A percentile compares a stretch with the other conserved stretches of the same genome.
These are phyloP conservation scores for Amiota communis DNA, from an alignment of 2,888 invertebrate species.

Conservation along the genomic window DNA sequence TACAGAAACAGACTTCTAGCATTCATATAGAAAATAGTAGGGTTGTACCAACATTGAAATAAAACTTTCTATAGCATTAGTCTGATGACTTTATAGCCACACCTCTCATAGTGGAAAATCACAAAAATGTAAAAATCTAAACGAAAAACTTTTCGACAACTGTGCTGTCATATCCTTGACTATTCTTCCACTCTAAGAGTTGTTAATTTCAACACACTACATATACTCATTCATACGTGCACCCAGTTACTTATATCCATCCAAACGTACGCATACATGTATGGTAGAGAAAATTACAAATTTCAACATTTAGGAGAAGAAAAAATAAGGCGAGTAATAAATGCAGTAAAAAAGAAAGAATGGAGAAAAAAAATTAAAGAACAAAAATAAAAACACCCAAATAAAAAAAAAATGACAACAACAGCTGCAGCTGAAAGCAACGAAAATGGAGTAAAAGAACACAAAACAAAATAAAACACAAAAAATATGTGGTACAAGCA, in stretches of 20 bases:
- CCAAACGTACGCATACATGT: no score
- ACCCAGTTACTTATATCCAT: no score
- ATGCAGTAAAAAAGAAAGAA: not conserved
- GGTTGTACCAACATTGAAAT: no score
- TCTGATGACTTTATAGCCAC: no score
- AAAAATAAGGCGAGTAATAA: not conserved
- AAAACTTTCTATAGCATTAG: no score
- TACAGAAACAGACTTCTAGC: no score
- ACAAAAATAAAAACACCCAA: not conserved
- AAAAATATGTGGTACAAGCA: constrained; percentile 15
- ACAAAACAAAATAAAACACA: not conserved
- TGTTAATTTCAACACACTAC: not conserved
- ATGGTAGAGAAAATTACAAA: not conserved
- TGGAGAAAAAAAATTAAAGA: not conserved
- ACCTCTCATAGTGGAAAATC: no score
- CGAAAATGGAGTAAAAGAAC: no score
- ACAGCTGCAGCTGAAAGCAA: not conserved
- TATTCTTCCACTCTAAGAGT: constrained; percentile 17
- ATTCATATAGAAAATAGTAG: no score
- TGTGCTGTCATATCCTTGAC: constrained; percentile 47
- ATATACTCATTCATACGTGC: not conserved
- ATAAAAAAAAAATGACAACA: constrained; percentile 1
- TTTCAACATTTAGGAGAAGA: not conserved
- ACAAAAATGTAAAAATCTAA: constrained; percentile 26
- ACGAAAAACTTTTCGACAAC: constrained; percentile 55